Conservation (phyloP, 2,888 invertebrate genomes). For the Diadromus collaris region DNA sequence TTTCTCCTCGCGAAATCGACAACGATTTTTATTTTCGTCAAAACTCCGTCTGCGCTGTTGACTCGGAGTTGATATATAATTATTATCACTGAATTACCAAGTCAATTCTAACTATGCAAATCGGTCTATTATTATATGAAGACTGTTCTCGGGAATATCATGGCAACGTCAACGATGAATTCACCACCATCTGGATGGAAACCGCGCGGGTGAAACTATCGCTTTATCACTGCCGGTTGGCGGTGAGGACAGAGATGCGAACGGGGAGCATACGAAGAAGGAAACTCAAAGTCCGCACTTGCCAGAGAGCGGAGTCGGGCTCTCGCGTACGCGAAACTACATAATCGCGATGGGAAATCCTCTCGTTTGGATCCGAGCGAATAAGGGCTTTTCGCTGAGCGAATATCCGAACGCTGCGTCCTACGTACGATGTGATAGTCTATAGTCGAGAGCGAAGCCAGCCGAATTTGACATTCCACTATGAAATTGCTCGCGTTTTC, state of each 20-base stretch:
- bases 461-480: constrained; percentile 40
- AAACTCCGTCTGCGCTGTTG: neutral
- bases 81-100: constrained; percentile 17
- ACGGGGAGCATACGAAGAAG: neutral
- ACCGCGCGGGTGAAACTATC: constrained; percentile 47
- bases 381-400: constrained; percentile 38
- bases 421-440: neutral
- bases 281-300: constrained; percentile 29
- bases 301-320: constrained; percentile 29
- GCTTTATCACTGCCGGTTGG: constrained; percentile 32
- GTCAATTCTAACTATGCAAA: neutral
- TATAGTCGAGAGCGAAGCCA: constrained; percentile 7
- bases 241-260: constrained; percentile 4
- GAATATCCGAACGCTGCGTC: neutral
- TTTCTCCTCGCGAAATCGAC: neutral
- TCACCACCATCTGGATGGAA: constrained; percentile 35
- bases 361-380: constrained; percentile 36
- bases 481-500: constrained; percentile 52
- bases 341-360: constrained; percentile 56
- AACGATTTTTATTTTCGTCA: neutral
- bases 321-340: constrained; percentile 48
- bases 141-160: constrained; percentile 22
- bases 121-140: neutral
- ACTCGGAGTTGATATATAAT: neutral
- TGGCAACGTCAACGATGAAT: constrained; percentile 16